phyloP scores from a whole-genome alignment of 2,113 vertebrate species.

The Sus scrofa region T2T-Sscrofa CM000818.6:26133001-26133500 shows the following conservation, averaged over 20 bases:
- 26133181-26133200: not conserved
- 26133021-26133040: not conserved
- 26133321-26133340: not conserved
- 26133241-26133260: not conserved
- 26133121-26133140: not conserved
- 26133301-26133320: not conserved
- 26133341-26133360: not conserved
- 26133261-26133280: not conserved
- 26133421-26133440: not conserved
- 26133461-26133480: not conserved
- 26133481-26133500: not conserved
- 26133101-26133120: not conserved
- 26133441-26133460: not conserved
- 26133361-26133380: not conserved
- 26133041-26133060: not conserved
- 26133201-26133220: not conserved
- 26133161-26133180: not conserved
- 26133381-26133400: not conserved
- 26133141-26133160: not conserved
- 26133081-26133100: not conserved
- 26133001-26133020: not conserved
- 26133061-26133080: not conserved
- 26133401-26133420: not conserved
- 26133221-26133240: not conserved
- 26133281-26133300: rapidly evolving